phyloP scores from a whole-genome alignment of 1,140 invertebrate species.

The Temnothorax longispinosus region DNA sequence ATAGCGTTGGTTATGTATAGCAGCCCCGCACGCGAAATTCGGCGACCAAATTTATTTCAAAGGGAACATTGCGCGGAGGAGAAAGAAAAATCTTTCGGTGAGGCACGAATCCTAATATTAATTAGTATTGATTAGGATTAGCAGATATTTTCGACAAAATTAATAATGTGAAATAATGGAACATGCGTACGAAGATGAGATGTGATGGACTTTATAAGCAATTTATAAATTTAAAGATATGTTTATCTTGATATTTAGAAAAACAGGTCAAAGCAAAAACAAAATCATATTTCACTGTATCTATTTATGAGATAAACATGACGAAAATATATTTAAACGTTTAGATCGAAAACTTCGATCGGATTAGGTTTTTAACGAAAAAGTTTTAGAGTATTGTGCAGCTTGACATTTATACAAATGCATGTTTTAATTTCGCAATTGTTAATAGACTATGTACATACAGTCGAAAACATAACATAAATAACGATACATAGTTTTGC shows the following conservation, averaged over 20 bases:
- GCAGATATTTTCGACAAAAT: neutral
- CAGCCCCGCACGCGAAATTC: conserved; percentile 40
- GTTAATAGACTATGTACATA: neutral
- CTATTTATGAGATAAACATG: neutral
- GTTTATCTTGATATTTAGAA: neutral
- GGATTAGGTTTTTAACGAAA: neutral
- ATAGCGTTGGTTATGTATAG: conserved; percentile 50
- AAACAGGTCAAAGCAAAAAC: too few relatives aligned
- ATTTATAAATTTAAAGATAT: neutral
- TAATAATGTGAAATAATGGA: neutral
- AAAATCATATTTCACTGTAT: neutral
- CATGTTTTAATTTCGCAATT: neutral
- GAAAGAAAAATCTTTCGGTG: neutral
- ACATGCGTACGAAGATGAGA: neutral
- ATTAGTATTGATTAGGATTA: neutral
- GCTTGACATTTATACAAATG: neutral
- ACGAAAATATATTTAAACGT: neutral
- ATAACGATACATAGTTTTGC: neutral
- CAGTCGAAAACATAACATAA: neutral
- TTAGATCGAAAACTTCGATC: neutral
- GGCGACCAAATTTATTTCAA: conserved; percentile 48
- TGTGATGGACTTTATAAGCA: neutral
- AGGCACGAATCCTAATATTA: neutral
- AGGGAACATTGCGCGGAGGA: neutral
- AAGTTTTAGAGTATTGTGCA: neutral